phyloP scores from a whole-genome alignment of 2,113 vertebrate species.

The Campylomormyrus tamandua region DNA sequence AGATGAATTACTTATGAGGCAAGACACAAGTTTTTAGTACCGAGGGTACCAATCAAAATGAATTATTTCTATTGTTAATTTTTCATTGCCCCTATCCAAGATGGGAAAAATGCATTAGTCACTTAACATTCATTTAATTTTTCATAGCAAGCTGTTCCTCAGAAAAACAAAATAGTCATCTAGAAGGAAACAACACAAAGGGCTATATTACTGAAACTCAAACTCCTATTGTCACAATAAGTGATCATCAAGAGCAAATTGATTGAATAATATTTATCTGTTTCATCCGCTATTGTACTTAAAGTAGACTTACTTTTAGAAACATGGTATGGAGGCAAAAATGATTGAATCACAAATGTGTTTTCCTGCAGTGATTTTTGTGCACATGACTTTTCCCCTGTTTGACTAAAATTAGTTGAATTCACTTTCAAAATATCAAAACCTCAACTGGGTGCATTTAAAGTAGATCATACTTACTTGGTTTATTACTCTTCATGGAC shows the following conservation, averaged over 20 bases:
- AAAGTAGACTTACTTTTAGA: not conserved
- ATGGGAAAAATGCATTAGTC: conserved; percentile 85
- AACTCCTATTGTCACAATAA: conserved; percentile 18
- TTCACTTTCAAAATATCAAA: not conserved
- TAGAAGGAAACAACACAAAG: conserved; percentile 56
- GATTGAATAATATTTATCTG: conserved; percentile 10
- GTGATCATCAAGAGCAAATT: conserved; percentile 19
- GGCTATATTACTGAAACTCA: conserved; percentile 26
- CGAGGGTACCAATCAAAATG: conserved; percentile 79
- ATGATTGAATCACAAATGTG: not conserved
- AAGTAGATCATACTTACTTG: not conserved
- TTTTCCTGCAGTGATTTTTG: not conserved
- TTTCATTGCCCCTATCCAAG: conserved; percentile 73
- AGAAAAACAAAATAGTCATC: conserved; percentile 60
- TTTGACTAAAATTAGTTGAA: not conserved
- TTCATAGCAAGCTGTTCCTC: conserved; percentile 69
- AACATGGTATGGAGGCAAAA: not conserved
- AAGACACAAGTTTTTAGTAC: conserved; percentile 72
- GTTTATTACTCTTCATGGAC: not conserved
- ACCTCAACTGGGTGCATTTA: not conserved
- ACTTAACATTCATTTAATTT: conserved; percentile 75
- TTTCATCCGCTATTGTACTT: not conserved
- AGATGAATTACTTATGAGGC: conserved; percentile 73
- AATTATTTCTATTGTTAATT: conserved; percentile 79
- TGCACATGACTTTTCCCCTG: not conserved